Conservation (phyloP, 1,140 invertebrate species). For the Aethina tumida region DNA sequence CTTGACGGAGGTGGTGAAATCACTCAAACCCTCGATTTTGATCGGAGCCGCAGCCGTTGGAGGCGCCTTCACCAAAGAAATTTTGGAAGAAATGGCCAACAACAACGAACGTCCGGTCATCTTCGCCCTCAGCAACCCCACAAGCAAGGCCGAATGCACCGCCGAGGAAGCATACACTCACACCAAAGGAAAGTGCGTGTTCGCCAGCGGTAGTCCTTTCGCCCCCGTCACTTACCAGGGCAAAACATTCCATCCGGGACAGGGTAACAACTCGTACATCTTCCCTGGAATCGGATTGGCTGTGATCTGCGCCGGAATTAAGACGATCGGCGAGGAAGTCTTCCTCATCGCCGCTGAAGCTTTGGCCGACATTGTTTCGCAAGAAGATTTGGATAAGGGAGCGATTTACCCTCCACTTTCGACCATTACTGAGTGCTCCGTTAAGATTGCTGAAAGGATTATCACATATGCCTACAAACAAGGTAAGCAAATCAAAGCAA, state of each 20-base stretch:
- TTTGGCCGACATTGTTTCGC: constrained; percentile 72
- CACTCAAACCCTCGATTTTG: constrained; percentile 71
- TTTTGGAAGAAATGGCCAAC: constrained; percentile 72
- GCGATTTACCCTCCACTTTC: constrained; percentile 88
- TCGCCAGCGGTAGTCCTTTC: constrained; percentile 91
- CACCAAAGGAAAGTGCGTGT: constrained; percentile 78
- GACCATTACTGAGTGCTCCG: constrained; percentile 80
- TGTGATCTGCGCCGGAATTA: constrained; percentile 70
- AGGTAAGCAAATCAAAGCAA: constrained; percentile 41
- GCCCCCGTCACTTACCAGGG: constrained; percentile 68
- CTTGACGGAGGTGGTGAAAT: constrained; percentile 65
- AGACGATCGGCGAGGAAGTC: constrained; percentile 76
- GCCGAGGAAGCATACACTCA: constrained; percentile 82
- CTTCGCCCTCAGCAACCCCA: constrained; percentile 95
- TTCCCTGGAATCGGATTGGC: constrained; percentile 90
- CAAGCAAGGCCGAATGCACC: constrained; percentile 94
- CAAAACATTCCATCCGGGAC: constrained; percentile 72
- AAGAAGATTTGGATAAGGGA: constrained; percentile 74
- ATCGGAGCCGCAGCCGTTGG: constrained; percentile 76
- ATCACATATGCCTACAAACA: constrained; percentile 82
- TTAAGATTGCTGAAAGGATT: constrained; percentile 76
- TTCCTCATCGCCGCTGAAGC: constrained; percentile 82
- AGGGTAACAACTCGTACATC: constrained; percentile 96
- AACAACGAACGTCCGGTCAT: constrained; percentile 75
- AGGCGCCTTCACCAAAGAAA: constrained; percentile 76